Conservation (phyloP, 2,797 vertebrate genomes). For the Hirundo rustica region DNA sequence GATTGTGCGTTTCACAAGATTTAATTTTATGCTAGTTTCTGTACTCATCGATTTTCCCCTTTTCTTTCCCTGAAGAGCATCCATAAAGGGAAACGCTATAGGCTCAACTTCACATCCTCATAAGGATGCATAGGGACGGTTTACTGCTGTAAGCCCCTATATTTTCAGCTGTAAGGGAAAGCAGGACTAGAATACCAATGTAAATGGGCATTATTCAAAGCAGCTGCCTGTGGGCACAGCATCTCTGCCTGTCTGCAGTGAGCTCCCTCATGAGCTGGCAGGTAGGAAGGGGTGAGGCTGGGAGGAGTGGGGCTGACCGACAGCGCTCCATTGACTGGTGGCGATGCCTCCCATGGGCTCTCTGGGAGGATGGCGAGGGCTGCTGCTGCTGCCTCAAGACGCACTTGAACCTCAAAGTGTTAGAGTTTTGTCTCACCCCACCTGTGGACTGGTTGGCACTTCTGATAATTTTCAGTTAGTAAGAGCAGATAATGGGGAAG, state of each 20-base stretch:
- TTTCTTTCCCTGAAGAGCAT: not conserved
- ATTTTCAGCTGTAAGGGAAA: not conserved
- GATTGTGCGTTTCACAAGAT: not conserved
- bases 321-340: not conserved
- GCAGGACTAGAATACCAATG: not conserved
- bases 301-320: not conserved
- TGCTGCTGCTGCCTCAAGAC: not conserved
- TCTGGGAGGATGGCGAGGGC: not conserved
- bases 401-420: not conserved
- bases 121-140: not conserved
- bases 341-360: not conserved
- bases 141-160: not conserved
- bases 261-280: not conserved
- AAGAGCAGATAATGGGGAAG: not conserved
- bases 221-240: not conserved
- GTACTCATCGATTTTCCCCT: not conserved
- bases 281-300: not conserved
- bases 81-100: not conserved
- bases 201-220: not conserved
- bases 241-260: not conserved
- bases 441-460: not conserved
- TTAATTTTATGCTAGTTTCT: conserved; percentile 1
- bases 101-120: not conserved
- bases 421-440: not conserved
- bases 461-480: not conserved